Evolutionary conservation across 2,888 invertebrate genomes (phyloP).

Genomic region (Luperina nickerlii): DNA sequence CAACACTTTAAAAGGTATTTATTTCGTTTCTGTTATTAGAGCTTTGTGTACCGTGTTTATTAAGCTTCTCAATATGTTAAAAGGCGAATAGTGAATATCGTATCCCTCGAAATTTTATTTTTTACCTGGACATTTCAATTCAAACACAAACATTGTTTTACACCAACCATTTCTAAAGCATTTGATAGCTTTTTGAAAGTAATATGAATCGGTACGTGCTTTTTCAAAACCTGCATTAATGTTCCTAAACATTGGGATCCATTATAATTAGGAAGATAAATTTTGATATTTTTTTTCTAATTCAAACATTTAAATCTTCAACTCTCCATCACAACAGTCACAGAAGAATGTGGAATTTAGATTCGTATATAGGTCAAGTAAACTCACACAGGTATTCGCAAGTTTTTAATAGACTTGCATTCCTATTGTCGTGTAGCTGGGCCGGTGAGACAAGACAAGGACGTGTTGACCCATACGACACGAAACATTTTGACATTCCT

Average conservation of each 20-base stretch:
- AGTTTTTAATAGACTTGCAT: conserved; percentile 77
- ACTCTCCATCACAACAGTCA: conserved; percentile 46
- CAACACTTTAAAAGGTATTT: conserved; percentile 71
- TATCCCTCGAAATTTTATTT: background rate
- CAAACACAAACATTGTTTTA: background rate
- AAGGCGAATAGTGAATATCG: conserved; percentile 4
- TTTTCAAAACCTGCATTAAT: background rate
- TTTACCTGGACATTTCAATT: background rate
- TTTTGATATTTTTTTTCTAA: background rate
- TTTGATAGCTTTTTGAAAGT: background rate
- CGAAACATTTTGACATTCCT: conserved; percentile 45
- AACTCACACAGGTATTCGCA: conserved; percentile 73
- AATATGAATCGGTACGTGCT: background rate
- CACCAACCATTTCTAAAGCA: background rate
- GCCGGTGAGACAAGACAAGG: conserved; percentile 62
- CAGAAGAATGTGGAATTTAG: conserved; percentile 64
- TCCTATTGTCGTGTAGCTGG: conserved; percentile 72
- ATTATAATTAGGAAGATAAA: background rate
- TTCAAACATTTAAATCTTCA: conserved; percentile 1
- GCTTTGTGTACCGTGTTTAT: conserved; percentile 7
- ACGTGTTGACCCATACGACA: conserved; percentile 52
- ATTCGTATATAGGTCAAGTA: conserved; percentile 72
- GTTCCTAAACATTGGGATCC: background rate
- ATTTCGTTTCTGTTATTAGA: conserved; percentile 38
- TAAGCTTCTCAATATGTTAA: conserved; percentile 15